These are phyloP conservation scores for Vulpes vulpes DNA, from an alignment of 2,113 vertebrate genomes.

Conservation along the genomic window DNA sequence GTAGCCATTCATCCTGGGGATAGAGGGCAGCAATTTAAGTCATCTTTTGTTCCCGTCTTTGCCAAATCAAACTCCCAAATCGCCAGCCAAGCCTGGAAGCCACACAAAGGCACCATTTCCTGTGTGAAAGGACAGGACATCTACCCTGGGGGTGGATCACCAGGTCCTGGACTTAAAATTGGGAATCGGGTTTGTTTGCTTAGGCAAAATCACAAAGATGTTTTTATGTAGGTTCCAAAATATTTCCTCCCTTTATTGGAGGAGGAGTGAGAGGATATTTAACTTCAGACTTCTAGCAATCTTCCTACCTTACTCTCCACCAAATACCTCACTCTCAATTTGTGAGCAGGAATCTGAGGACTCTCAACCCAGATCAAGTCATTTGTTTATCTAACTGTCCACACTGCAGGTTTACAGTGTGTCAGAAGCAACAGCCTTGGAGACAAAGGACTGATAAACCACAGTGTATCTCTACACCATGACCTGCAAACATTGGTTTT, in stretches of 20 bases:
- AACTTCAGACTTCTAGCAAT: neutral
- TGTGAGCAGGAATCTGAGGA: neutral
- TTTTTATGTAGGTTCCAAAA: neutral
- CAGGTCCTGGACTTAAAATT: neutral
- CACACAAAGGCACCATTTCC: neutral
- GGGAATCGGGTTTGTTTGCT: neutral
- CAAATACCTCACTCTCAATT: neutral
- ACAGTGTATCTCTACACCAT: neutral
- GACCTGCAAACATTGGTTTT: neutral
- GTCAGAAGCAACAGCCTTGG: neutral
- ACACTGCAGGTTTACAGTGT: neutral
- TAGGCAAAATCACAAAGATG: constrained; percentile 29
- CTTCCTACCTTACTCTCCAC: neutral
- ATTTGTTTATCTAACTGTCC: constrained; percentile 30
- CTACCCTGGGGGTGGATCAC: neutral
- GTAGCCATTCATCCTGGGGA: constrained; percentile 61
- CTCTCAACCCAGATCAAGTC: neutral
- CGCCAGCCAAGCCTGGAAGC: neutral
- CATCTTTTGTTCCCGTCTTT: neutral
- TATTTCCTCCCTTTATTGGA: neutral
- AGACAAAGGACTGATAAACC: constrained; percentile 8
- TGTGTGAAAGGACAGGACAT: neutral
- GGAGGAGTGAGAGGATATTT: neutral
- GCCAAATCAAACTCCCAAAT: constrained; percentile 28
- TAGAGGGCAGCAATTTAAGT: constrained; percentile 14